phyloP scores from a whole-genome alignment of 2,888 invertebrate species.

The Bellardia bayeri region DNA sequence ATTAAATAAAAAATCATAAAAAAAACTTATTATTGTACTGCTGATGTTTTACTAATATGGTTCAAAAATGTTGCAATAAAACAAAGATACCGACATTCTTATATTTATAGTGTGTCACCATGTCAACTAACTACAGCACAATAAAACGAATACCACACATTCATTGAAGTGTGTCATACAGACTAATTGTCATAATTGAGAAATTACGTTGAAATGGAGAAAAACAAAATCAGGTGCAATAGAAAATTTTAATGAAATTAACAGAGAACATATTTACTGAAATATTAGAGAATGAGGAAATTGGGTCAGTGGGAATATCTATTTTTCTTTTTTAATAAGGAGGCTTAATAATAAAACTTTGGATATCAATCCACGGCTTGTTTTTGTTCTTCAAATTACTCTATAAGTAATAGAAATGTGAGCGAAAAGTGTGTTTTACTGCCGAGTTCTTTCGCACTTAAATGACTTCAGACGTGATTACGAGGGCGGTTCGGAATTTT shows the following conservation, averaged over 20 bases:
- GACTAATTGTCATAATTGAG: background rate
- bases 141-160: background rate
- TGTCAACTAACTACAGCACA: background rate
- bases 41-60: constrained; percentile 14
- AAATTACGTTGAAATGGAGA: background rate
- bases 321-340: too few species aligned
- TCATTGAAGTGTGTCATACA: background rate
- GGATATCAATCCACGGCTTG: too few species aligned
- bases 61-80: background rate
- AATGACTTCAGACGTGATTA: too few species aligned
- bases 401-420: too few species aligned
- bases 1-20: background rate
- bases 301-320: background rate
- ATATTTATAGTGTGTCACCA: background rate
- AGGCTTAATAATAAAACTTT: too few species aligned
- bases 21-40: background rate
- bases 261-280: background rate
- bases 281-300: background rate
- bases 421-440: too few species aligned
- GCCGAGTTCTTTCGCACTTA: too few species aligned
- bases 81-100: background rate
- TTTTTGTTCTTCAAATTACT: too few species aligned
- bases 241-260: background rate
- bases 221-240: background rate
- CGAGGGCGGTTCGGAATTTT: too few species aligned